phyloP scores from a whole-genome alignment of 2,888 invertebrate genomes.

The Amblyteles armatorius region DNA sequence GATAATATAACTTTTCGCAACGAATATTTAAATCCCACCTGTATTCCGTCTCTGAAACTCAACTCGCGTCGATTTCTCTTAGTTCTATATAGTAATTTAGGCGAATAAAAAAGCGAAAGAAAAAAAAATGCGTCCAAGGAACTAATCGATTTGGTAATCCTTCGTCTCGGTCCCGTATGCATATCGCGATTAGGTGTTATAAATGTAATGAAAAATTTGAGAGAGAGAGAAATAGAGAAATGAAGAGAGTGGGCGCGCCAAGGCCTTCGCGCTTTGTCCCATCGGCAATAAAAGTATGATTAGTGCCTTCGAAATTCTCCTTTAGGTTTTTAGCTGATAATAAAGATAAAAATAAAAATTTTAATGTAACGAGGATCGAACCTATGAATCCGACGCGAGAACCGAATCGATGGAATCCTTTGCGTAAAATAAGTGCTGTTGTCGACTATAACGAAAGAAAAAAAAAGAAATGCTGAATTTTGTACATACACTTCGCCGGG shows the following conservation, averaged over 20 bases:
- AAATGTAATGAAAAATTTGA: conserved; percentile 27
- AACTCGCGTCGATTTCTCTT: conserved; percentile 47
- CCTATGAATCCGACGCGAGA: conserved; percentile 3
- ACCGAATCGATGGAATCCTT: conserved; percentile 49
- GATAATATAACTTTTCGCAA: conserved; percentile 28
- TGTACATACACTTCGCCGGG: conserved; percentile 17
- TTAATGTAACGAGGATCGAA: not conserved
- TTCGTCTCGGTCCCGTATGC: conserved; percentile 28
- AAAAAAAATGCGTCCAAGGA: conserved; percentile 15
- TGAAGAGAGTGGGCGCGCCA: conserved; percentile 12
- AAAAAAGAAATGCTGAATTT: not conserved
- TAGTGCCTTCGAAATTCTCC: conserved; percentile 71
- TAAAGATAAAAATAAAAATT: conserved; percentile 38
- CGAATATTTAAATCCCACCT: conserved; percentile 40
- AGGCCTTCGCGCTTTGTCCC: conserved; percentile 18
- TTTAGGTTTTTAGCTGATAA: conserved; percentile 51
- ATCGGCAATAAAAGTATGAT: conserved; percentile 50
- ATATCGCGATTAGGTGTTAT: conserved; percentile 32
- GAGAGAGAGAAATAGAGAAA: conserved; percentile 34
- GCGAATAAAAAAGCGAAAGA: conserved; percentile 4
- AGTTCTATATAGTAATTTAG: not conserved
- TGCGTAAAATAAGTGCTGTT: not conserved
- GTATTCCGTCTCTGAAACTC: conserved; percentile 32
- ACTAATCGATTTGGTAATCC: conserved; percentile 25
- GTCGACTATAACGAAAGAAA: not conserved